These are phyloP conservation scores for Aphelenchoides besseyi DNA, from an alignment of 1,140 invertebrate species.

Conservation along the genomic window DNA sequence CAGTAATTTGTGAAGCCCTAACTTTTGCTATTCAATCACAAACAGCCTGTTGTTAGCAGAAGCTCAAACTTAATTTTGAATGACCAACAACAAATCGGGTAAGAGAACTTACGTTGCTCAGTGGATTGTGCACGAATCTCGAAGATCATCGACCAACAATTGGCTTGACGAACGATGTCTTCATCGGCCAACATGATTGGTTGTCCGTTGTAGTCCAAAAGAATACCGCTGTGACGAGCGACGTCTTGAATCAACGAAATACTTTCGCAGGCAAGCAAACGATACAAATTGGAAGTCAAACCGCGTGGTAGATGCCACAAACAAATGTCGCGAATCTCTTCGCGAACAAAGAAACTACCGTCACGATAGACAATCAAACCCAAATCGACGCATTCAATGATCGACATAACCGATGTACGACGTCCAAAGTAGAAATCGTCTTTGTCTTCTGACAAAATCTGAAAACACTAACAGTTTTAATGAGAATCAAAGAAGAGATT, in stretches of 20 bases:
- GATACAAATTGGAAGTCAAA: slow-evolving; percentile 14
- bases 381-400: neutral
- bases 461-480: neutral
- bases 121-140: neutral
- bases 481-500: neutral
- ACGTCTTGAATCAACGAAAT: neutral
- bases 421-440: neutral
- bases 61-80: no score
- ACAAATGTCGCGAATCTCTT: neutral
- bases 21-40: no score
- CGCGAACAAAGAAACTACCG: neutral
- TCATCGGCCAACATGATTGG: neutral
- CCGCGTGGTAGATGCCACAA: slow-evolving; percentile 7
- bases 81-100: no score
- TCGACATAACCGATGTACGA: neutral
- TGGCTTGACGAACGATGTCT: slow-evolving; percentile 15
- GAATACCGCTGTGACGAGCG: neutral
- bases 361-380: neutral
- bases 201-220: neutral
- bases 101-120: slow-evolving; percentile 8
- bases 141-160: slow-evolving; percentile 13
- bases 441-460: neutral
- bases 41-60: no score
- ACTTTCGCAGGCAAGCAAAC: neutral
- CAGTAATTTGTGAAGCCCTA: no score